A percentile compares a stretch with the other conserved stretches of the same genome.
Evolutionary conservation across 2,797 vertebrate species (phyloP).

Genomic region (Brotula barbata): DNA sequence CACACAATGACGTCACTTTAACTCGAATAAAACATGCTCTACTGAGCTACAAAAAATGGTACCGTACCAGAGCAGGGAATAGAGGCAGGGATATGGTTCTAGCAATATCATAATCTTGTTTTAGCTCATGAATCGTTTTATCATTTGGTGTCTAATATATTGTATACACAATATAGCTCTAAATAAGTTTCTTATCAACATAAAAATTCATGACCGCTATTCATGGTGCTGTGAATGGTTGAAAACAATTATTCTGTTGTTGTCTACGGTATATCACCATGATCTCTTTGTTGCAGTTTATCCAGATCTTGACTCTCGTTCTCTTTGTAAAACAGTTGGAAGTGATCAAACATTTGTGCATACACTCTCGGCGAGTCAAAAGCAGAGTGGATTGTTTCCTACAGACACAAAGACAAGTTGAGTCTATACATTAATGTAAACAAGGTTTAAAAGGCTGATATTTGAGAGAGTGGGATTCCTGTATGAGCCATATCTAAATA

Average conservation of each 20-base stretch:
- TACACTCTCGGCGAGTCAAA: slow-evolving; percentile 81
- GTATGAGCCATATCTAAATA: neutral
- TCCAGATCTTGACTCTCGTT: slow-evolving; percentile 84
- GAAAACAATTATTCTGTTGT: slow-evolving; percentile 1
- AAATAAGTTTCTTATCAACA: too few relatives aligned
- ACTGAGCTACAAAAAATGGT: too few relatives aligned
- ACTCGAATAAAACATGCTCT: too few relatives aligned
- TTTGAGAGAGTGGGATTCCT: neutral
- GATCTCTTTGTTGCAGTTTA: slow-evolving; percentile 76
- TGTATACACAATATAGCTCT: too few relatives aligned
- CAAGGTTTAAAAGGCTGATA: neutral
- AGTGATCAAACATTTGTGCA: slow-evolving; percentile 79
- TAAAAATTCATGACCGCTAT: too few relatives aligned
- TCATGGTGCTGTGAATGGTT: slow-evolving; percentile 10
- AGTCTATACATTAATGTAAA: neutral
- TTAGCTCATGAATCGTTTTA: neutral
- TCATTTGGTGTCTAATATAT: neutral
- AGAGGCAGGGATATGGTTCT: neutral
- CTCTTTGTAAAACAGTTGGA: slow-evolving; percentile 81
- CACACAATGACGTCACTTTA: too few relatives aligned
- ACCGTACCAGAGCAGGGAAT: too few relatives aligned
- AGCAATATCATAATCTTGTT: neutral
- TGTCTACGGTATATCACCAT: slow-evolving; percentile 70
- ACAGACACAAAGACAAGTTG: slow-evolving; percentile 11
- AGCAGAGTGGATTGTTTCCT: slow-evolving; percentile 80